Evolutionary conservation across 2,888 invertebrate genomes (phyloP).

Genomic region (Caenorhabditis sp.): DNA sequence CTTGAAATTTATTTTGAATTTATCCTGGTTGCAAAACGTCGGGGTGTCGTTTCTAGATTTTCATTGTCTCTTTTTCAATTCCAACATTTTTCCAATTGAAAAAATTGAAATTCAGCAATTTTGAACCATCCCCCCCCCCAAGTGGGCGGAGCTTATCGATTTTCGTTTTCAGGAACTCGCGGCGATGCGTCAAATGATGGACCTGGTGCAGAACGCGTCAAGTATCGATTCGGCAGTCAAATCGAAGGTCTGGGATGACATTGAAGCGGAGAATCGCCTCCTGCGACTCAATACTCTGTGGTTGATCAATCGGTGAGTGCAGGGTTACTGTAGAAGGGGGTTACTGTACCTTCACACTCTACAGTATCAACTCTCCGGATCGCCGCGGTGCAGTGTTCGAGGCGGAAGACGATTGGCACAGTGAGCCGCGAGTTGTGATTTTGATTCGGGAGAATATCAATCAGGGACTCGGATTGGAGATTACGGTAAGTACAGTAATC

Average conservation of each 20-base stretch:
- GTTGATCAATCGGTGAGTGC: conserved; percentile 45
- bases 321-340: background rate
- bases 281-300: conserved; percentile 47
- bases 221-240: conserved; percentile 35
- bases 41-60: too few relatives aligned
- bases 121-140: too few relatives aligned
- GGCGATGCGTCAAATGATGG: conserved; percentile 56
- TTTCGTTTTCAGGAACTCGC: conserved; percentile 58
- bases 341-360: too few relatives aligned
- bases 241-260: conserved; percentile 54
- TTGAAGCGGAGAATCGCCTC: conserved; percentile 47
- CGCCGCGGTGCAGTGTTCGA: conserved; percentile 26
- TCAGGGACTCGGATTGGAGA: conserved; percentile 58
- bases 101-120: too few relatives aligned
- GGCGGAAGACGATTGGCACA: conserved; percentile 13
- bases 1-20: too few relatives aligned
- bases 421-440: conserved; percentile 49
- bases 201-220: conserved; percentile 42
- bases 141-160: too few relatives aligned
- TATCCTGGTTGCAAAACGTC: too few relatives aligned
- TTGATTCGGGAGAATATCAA: conserved; percentile 44
- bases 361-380: conserved; percentile 45
- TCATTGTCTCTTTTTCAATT: too few relatives aligned
- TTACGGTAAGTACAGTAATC: conserved; percentile 26
- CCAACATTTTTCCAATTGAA: too few relatives aligned